Base-by-base conservation (phyloP, 2,888 invertebrate genomes). In the Arge pagana region DNA sequence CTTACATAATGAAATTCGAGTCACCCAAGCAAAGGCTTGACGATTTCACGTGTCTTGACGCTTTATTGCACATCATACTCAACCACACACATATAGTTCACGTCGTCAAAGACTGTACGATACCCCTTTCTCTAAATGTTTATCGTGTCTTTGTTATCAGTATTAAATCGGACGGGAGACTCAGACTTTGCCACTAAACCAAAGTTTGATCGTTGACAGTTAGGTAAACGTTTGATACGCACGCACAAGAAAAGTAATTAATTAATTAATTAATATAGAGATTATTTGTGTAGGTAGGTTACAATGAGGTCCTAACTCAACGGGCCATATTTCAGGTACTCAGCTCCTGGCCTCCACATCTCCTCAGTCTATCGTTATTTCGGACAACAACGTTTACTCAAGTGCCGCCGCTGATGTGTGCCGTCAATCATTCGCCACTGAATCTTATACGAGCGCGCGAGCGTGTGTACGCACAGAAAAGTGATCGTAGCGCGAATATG, bases 11-110 rank as follows among this genome's bases (percentile, higher is more conserved):
- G 30, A 33, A 40, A 24, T 40, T 40, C 26, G 19, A 40, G 15
- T 23, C n/a, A 40, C 4, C 26, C 33, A 33, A n/a, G 2, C 33
- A 33, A 6, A 11, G 33, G 7, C n/a, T 31, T 21, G 21, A 10
- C 7, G 30, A 42, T 42, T 30, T 13, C 11, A 30, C 7, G 15
- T 45, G 15, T 33, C 45, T 45, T 33, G 45, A 45, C 33, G 23
- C 45, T 45, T 45, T 45, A 45, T 45, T 45, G 45, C 45, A 45
- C 45, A 45, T 45, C 33, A 23, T 45, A n/a, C 13, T 33, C 13
- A 33, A 43, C n/a, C n/a, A n/a, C n/a, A n/a, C n/a, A n/a, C n/a
- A n/a, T n/a, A n/a, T n/a, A n/a, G n/a, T n/a, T n/a, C n/a, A n/a
- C n/a, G n/a, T n/a, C n/a, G n/a, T n/a, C n/a, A n/a, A n/a, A n/a